Evolutionary conservation across 2,113 vertebrate genomes (phyloP).

Genomic region (Emydocephalus ijimae): DNA sequence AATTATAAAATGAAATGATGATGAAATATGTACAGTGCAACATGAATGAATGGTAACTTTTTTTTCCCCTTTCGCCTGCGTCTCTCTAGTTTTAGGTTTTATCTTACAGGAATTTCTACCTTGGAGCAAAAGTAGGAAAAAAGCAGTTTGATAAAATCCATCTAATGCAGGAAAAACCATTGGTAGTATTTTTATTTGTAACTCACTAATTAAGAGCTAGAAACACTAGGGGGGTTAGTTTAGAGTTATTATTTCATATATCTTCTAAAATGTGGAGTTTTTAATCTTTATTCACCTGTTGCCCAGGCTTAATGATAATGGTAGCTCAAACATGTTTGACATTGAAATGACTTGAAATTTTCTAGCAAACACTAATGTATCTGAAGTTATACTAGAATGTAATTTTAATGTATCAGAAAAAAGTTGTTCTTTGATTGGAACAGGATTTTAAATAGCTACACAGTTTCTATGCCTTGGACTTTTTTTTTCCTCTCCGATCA

Average conservation of each 20-base stretch:
- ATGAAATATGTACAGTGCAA: background rate
- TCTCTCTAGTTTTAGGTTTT: background rate
- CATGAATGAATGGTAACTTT: background rate
- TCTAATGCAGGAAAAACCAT: background rate
- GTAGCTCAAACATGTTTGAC: background rate
- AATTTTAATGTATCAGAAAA: background rate
- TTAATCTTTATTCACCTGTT: background rate
- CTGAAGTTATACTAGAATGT: background rate
- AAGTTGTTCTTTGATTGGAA: background rate
- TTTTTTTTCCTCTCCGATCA: background rate
- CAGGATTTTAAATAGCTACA: background rate
- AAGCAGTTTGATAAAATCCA: too few species aligned
- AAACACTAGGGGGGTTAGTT: background rate
- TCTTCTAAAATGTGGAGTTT: too few species aligned
- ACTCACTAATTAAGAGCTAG: background rate
- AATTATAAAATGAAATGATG: background rate
- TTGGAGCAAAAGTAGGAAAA: background rate
- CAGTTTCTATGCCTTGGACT: background rate
- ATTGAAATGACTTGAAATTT: background rate
- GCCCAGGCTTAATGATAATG: background rate
- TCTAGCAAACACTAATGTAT: background rate
- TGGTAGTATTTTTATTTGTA: background rate
- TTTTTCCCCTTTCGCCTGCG: too few species aligned
- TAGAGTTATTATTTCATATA: background rate
- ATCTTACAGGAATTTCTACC: background rate